Conservation (phyloP, 2,797 vertebrate genomes). For the Myripristis jacobus region DNA sequence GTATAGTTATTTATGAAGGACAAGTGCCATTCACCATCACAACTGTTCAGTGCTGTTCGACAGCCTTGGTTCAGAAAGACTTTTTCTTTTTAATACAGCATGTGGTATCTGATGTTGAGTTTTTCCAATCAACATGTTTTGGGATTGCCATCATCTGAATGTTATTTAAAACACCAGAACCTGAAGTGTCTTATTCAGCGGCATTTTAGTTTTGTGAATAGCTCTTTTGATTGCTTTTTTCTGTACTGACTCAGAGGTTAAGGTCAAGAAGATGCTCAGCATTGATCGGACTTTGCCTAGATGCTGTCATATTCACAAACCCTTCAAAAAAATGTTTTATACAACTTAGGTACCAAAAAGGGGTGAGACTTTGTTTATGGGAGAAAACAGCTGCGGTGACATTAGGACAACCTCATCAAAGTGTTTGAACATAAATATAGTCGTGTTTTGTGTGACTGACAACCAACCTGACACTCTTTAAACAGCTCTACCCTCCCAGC, state of each 20-base stretch:
- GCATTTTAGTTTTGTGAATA: too few species aligned
- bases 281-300: too few species aligned
- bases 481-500: slow-evolving; percentile 37
- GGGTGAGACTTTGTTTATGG: slow-evolving; percentile 34
- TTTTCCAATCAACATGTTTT: neutral
- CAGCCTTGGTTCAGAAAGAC: neutral
- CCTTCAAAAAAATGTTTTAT: too few species aligned
- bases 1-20: slow-evolving; percentile 16
- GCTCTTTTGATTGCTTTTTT: slow-evolving; percentile 22
- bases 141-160: neutral
- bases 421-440: slow-evolving; percentile 39
- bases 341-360: slow-evolving; percentile 17
- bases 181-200: too few species aligned
- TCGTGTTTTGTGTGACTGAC: slow-evolving; percentile 30
- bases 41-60: neutral
- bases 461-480: neutral
- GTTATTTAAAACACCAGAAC: too few species aligned
- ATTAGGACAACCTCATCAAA: slow-evolving; percentile 45
- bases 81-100: neutral
- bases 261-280: too few species aligned
- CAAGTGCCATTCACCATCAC: slow-evolving; percentile 12
- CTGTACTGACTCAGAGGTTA: slow-evolving; percentile 1
- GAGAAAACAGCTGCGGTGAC: slow-evolving; percentile 20
- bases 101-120: neutral
- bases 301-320: too few species aligned